A percentile compares a stretch with the other conserved stretches of the same genome.
Conservation (phyloP, 1,140 invertebrate species). For the Eubasilissa regina region DNA sequence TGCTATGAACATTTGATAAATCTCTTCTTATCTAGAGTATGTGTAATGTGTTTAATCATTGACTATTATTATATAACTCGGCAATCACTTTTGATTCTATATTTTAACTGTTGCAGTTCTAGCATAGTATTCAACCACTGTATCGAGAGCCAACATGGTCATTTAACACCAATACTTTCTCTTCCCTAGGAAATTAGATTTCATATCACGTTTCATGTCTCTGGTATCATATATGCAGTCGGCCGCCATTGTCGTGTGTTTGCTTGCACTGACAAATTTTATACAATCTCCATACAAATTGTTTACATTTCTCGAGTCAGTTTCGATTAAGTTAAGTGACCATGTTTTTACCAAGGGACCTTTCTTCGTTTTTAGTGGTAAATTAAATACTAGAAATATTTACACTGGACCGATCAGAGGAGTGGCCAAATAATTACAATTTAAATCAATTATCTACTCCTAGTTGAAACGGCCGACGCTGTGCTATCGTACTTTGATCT, state of each 20-base stretch:
- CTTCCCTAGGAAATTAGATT: slow-evolving; percentile 30
- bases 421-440: slow-evolving; percentile 57
- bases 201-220: neutral
- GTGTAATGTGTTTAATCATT: slow-evolving; percentile 60
- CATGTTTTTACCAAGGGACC: slow-evolving; percentile 60
- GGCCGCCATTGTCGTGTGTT: neutral
- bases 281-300: slow-evolving; percentile 12
- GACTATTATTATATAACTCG: slow-evolving; percentile 59
- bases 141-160: slow-evolving; percentile 56
- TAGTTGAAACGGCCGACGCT: slow-evolving; percentile 28
- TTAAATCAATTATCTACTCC: slow-evolving; percentile 47
- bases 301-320: neutral
- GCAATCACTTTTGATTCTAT: slow-evolving; percentile 59
- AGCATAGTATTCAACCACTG: slow-evolving; percentile 54
- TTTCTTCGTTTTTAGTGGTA: slow-evolving; percentile 59
- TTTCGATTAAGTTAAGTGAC: slow-evolving; percentile 55
- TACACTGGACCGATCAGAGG: slow-evolving; percentile 58
- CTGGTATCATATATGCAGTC: neutral
- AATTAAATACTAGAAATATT: slow-evolving; percentile 58
- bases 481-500: slow-evolving; percentile 49
- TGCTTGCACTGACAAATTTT: slow-evolving; percentile 33
- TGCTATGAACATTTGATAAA: slow-evolving; percentile 54
- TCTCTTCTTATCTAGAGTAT: slow-evolving; percentile 60
- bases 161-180: slow-evolving; percentile 53
- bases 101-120: slow-evolving; percentile 58